Percentiles rank a stretch among this genome's conserved stretches.
These are phyloP conservation scores for Cebus imitator DNA, from an alignment of 2,113 vertebrate species.

Conservation along the genomic window DNA sequence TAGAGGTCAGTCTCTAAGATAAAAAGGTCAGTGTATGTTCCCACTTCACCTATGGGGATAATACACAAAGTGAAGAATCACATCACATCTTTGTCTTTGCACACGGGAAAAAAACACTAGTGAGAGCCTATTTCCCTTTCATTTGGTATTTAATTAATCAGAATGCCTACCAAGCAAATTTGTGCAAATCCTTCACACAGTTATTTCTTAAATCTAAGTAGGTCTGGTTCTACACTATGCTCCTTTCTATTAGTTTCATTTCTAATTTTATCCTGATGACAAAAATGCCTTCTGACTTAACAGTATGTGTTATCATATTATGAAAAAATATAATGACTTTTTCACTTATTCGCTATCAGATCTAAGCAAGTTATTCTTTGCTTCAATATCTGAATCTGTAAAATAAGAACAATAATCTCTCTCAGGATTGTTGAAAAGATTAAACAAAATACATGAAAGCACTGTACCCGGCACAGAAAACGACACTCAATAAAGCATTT, in stretches of 20 bases:
- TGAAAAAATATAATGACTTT: background rate
- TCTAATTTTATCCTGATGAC: background rate
- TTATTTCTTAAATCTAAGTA: slow-evolving; percentile 9
- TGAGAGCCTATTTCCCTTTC: background rate
- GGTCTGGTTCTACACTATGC: background rate
- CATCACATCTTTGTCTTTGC: background rate
- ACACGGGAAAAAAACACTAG: background rate
- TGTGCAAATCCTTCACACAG: background rate
- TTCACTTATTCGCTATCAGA: slow-evolving; percentile 13
- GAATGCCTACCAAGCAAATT: background rate
- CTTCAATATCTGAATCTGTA: background rate
- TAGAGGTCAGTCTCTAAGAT: background rate
- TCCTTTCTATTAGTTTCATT: background rate
- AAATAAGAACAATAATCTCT: background rate
- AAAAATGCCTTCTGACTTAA: slow-evolving; percentile 41
- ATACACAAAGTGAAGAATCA: slow-evolving; percentile 11
- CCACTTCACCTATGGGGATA: background rate
- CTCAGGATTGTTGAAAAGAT: slow-evolving; percentile 3
- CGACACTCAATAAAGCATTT: background rate
- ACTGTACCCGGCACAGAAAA: background rate
- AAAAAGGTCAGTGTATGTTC: slow-evolving; percentile 8
- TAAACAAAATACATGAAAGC: slow-evolving; percentile 9
- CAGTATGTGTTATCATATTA: background rate
- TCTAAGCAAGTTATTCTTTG: slow-evolving; percentile 20
- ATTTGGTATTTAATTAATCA: slow-evolving; percentile 1